Evolutionary conservation across 2,113 vertebrate genomes (phyloP).

Genomic region (Eulemur rufifrons): DNA sequence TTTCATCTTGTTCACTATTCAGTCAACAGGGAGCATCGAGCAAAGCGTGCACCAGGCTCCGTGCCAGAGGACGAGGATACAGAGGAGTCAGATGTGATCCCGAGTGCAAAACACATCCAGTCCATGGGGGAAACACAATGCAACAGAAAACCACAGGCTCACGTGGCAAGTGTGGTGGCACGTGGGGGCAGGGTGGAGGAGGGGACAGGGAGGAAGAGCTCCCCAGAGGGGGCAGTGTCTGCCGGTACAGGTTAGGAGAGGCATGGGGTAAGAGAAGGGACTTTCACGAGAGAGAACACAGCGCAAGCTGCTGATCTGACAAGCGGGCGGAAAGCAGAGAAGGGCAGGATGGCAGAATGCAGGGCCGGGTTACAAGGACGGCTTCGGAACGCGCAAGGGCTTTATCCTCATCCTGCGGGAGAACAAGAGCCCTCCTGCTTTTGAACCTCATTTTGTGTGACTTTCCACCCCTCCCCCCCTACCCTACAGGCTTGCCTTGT

Average conservation of each 20-base stretch:
- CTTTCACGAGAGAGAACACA: neutral
- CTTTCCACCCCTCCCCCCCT: neutral
- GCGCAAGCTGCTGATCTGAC: neutral
- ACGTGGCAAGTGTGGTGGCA: neutral
- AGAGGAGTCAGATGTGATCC: neutral
- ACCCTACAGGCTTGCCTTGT: neutral
- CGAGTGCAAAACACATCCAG: neutral
- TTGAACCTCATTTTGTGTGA: neutral
- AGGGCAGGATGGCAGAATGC: neutral
- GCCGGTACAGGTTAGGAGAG: neutral
- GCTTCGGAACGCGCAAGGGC: neutral
- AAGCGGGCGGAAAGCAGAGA: neutral
- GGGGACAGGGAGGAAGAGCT: neutral
- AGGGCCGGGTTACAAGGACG: neutral
- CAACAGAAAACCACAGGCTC: neutral
- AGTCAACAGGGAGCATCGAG: neutral
- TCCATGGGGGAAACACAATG: neutral
- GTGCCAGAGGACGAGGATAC: neutral
- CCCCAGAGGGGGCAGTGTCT: neutral
- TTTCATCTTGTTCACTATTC: neutral
- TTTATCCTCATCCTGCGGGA: too few species aligned
- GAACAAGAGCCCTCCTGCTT: neutral
- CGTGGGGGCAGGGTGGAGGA: rapidly evolving
- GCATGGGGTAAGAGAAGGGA: neutral
- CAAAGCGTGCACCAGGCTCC: neutral